Percentiles rank a stretch among this genome's conserved stretches.
Evolutionary conservation across 2,888 invertebrate genomes (phyloP).

Genomic region (Aplocera efformata): DNA sequence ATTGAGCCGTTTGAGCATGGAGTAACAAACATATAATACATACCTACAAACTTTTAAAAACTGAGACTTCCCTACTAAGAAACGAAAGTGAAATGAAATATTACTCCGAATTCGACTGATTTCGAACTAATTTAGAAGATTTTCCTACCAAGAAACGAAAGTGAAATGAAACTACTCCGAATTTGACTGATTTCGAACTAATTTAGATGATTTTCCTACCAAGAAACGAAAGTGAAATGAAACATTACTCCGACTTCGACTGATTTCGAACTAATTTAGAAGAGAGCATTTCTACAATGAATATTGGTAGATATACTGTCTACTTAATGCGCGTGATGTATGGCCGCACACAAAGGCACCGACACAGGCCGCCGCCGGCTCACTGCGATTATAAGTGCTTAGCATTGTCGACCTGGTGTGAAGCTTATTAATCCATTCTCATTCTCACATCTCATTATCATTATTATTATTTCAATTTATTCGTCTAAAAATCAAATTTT

Average conservation of each 20-base stretch:
- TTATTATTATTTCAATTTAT: too few relatives aligned
- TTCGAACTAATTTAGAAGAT: constrained; percentile 1
- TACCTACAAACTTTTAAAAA: too few relatives aligned
- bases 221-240: too few relatives aligned
- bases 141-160: too few relatives aligned
- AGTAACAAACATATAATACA: too few relatives aligned
- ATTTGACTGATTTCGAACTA: neutral
- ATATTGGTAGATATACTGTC: constrained; percentile 79
- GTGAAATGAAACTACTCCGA: neutral
- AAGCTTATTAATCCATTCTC: constrained; percentile 21
- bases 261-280: neutral
- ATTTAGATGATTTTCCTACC: too few relatives aligned
- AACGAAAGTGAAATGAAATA: too few relatives aligned
- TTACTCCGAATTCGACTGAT: neutral
- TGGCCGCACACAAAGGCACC: constrained; percentile 70
- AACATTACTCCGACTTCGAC: neutral
- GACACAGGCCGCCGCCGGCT: constrained; percentile 65
- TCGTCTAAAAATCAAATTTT: too few relatives aligned
- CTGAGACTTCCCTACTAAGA: too few relatives aligned
- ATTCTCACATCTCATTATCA: neutral
- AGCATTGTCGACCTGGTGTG: constrained; percentile 58
- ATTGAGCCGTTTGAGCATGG: too few relatives aligned
- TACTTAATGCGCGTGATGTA: constrained; percentile 77
- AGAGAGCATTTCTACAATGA: constrained; percentile 45
- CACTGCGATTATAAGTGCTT: constrained; percentile 74